Base-by-base conservation (phyloP, 2,888 invertebrate genomes). In the Amiota communis region DNA sequence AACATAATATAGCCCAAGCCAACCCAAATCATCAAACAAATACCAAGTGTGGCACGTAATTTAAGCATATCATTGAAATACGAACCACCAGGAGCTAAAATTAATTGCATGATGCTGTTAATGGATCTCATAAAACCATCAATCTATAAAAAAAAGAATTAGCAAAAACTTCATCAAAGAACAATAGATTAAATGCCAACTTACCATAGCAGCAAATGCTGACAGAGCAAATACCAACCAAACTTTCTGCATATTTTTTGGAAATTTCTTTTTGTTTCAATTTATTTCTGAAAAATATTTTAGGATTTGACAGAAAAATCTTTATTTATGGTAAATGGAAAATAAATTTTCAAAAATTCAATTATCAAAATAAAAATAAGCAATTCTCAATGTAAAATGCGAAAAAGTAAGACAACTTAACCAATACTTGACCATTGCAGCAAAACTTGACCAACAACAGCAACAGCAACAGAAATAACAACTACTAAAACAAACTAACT, bases 351-450 rank as follows among this genome's bases (percentile, higher is more conserved):
- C 36, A 36, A 36, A 36, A 36, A 36, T 36, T 36, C 6, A 6
- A 36, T 4, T 36, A 36, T 36, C 72, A 67, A 72, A 75, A 76
- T 71, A 74, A 72, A 75, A 80, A 84, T 74, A 76, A 72, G 80
- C 81, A 82, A 82, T 84, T 82, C 83, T 82, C 81, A 81, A 23
- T 23, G 23, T 23, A 23, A 23, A 23, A 23, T 23, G 23, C 23
- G 23, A 23, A 23, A 8, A 59, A 36, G 23, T 13, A 8, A 46
- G 15, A 72, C 72, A 36, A 73, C 74, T 75, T 75, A 77, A 75
- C 76, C 64, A 74, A 76, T 73, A 68, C 73, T 72, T 82, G 79
- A 77, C 80, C 81, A 80, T 67, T 79, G 80, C 80, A 81, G 70
- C 74, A n/a, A 51, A 68, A 68, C 49, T 12, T 23, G 13, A 63